phyloP scores from a whole-genome alignment of 2,888 invertebrate genomes.

The Chironomus riparius region DNA sequence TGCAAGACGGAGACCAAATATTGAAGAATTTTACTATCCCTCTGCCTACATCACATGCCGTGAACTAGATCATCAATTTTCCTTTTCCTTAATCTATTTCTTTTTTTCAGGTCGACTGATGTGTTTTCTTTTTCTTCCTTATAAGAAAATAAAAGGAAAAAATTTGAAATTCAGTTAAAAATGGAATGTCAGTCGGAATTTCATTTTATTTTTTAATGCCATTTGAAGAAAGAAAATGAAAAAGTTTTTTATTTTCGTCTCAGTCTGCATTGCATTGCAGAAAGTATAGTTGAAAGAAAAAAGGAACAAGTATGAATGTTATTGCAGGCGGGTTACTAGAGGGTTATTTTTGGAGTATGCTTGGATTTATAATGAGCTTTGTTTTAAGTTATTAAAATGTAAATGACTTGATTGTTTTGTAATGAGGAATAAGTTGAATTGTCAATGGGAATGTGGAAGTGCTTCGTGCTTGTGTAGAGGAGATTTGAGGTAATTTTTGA shows the following conservation, averaged over 20 bases:
- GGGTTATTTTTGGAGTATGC: no score
- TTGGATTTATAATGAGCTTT: no score
- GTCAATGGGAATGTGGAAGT: no score
- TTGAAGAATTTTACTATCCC: neutral
- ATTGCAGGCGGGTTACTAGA: no score
- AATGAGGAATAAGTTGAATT: no score
- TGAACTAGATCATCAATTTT: slow-evolving; percentile 8
- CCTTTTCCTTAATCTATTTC: neutral
- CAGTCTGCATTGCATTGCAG: neutral
- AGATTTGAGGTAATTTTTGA: no score
- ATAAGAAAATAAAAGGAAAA: neutral
- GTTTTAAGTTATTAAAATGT: no score
- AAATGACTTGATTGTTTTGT: no score
- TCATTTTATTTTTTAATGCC: neutral
- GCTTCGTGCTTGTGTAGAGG: no score
- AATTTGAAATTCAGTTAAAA: neutral
- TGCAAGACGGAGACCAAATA: neutral
- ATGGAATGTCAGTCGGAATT: neutral
- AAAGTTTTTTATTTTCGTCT: neutral
- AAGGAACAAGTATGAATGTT: no score
- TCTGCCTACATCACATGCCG: slow-evolving; percentile 6
- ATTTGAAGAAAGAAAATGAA: neutral
- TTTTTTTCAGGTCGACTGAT: slow-evolving; percentile 7
- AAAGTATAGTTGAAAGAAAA: no score
- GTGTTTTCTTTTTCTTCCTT: neutral